phyloP scores from a whole-genome alignment of 2,113 vertebrate species.

The Ammodytes dubius region DNA sequence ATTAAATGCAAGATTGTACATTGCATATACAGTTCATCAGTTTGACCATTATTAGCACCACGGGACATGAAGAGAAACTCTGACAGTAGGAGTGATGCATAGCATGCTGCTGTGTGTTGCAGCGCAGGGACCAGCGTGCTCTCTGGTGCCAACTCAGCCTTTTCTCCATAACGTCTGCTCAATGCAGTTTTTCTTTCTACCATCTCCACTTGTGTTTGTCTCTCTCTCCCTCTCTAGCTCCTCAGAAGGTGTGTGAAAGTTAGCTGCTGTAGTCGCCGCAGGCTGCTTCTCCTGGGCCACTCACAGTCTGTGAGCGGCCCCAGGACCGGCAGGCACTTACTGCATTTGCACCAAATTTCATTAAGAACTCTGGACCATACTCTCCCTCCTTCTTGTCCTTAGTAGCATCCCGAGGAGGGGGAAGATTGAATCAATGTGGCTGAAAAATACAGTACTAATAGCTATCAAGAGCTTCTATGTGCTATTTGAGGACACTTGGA shows the following conservation, averaged over 20 bases:
- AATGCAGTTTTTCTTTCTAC: slow-evolving; percentile 51
- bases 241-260: slow-evolving; percentile 25
- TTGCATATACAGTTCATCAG: not conserved
- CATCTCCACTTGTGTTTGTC: not conserved
- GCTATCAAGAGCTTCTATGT: slow-evolving; percentile 14
- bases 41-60: not conserved
- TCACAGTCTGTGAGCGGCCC: slow-evolving; percentile 54
- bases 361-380: slow-evolving; percentile 64
- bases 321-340: slow-evolving; percentile 62
- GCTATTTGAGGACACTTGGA: slow-evolving; percentile 5
- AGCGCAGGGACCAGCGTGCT: slow-evolving; percentile 30
- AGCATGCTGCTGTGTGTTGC: slow-evolving; percentile 19
- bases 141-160: slow-evolving; percentile 53
- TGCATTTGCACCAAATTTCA: slow-evolving; percentile 70
- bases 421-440: slow-evolving; percentile 43
- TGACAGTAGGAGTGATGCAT: slow-evolving; percentile 39
- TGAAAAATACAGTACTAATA: slow-evolving; percentile 34
- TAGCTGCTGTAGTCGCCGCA: slow-evolving; percentile 17
- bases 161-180: slow-evolving; percentile 40
- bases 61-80: not conserved
- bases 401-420: slow-evolving; percentile 49
- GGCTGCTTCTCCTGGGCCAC: slow-evolving; percentile 55
- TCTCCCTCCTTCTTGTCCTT: slow-evolving; percentile 38
- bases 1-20: not conserved
- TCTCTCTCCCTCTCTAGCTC: not conserved